A percentile compares a stretch with the other conserved stretches of the same genome.
Evolutionary conservation across 2,888 invertebrate species (phyloP).

Genomic region (Agonopterix subpropinquella): DNA sequence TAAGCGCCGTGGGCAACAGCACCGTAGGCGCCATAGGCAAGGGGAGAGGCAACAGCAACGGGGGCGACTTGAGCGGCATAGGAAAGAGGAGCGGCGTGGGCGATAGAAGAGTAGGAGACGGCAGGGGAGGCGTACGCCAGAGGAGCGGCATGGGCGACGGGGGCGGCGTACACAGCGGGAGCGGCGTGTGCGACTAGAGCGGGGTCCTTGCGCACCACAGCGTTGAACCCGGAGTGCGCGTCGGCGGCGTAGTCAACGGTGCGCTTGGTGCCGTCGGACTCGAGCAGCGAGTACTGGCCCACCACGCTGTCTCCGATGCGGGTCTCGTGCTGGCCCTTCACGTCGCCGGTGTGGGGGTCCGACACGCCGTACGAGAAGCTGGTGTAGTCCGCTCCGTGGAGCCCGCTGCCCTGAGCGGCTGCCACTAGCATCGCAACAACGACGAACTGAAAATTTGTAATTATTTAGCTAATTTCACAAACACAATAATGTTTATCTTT

Average conservation of each 20-base stretch:
- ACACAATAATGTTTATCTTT: too few relatives aligned
- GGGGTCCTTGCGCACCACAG: constrained; percentile 48
- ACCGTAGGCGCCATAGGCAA: constrained; percentile 26
- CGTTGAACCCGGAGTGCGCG: constrained; percentile 55
- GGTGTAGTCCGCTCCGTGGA: constrained; percentile 55
- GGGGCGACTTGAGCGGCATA: constrained; percentile 42
- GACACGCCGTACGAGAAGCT: constrained; percentile 67
- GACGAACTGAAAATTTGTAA: constrained; percentile 47
- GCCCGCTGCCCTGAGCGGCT: constrained; percentile 55
- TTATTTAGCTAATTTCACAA: too few relatives aligned
- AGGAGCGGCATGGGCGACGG: constrained; percentile 7
- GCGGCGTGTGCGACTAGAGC: constrained; percentile 34
- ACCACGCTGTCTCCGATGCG: constrained; percentile 79
- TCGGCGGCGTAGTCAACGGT: constrained; percentile 76
- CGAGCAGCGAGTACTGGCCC: constrained; percentile 67
- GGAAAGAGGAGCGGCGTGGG: constrained; percentile 38
- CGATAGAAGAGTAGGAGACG: constrained; percentile 10
- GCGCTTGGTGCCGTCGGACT: constrained; percentile 78
- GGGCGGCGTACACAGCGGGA: constrained; percentile 23
- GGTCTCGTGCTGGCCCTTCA: constrained; percentile 77
- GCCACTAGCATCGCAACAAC: constrained; percentile 61
- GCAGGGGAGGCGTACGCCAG: constrained; percentile 11
- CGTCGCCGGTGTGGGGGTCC: constrained; percentile 68
- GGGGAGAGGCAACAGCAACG: constrained; percentile 21
- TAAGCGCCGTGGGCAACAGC: constrained; percentile 45